Evolutionary conservation across 2,888 invertebrate genomes (phyloP).

Genomic region (Cerastis rubricosa): DNA sequence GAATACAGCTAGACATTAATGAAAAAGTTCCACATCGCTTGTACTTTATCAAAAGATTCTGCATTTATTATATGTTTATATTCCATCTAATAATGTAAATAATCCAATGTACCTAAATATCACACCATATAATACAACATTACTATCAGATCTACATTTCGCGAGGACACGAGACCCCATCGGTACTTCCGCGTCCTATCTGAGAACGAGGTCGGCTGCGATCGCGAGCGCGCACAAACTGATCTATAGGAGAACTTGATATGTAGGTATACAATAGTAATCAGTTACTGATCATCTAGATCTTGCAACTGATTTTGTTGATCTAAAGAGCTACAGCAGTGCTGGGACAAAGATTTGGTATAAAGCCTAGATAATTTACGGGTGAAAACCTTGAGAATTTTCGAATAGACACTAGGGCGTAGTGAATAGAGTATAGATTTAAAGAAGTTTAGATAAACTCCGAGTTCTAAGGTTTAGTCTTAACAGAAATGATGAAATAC

Average conservation of each 20-base stretch:
- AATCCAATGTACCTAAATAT: not conserved
- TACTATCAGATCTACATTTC: conserved; percentile 47
- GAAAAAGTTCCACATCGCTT: not conserved
- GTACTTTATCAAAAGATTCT: not conserved
- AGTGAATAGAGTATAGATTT: not conserved
- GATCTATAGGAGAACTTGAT: not conserved
- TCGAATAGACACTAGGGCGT: not conserved
- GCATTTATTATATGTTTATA: not conserved
- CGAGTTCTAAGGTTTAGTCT: not conserved
- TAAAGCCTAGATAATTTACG: not conserved
- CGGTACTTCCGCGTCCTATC: conserved; percentile 54
- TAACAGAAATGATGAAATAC: not conserved
- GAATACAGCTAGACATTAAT: not conserved
- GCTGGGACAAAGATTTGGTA: not conserved
- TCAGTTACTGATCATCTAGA: not conserved
- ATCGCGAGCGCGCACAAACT: conserved; percentile 24
- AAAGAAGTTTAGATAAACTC: no score
- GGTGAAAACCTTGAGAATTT: not conserved
- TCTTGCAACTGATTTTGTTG: not conserved
- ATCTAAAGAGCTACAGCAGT: not conserved
- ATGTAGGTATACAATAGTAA: not conserved
- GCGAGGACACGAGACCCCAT: conserved; percentile 50
- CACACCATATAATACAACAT: not conserved
- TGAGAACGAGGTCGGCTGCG: conserved; percentile 57
- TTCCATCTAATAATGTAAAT: not conserved